Evolutionary conservation across 2,113 vertebrate species (phyloP), one percentile per base, ranked within the genome.

Genomic region (Aegithalos caudatus): DNA sequence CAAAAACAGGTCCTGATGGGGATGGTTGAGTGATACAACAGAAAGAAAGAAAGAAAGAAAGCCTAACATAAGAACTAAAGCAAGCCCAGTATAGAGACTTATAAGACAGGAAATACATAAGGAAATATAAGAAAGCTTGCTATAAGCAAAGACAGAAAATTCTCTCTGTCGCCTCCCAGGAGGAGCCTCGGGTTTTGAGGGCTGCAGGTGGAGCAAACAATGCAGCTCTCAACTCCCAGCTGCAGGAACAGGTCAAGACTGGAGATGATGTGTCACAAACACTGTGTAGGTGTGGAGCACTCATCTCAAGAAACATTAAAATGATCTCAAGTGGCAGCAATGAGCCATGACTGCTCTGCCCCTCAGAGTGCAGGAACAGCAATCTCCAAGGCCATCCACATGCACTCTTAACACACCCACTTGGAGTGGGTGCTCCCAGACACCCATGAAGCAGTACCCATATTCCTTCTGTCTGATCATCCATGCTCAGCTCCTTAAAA

Each of bases 1-100:
- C 92, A 95, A 94, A 86, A 95, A 47, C 44, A 48, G 25, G 20
- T 20, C 22, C 82, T 91, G 72, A 77, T 60, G 72, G 54, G 22
- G 22, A 21, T 56, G 48, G 51, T 71, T 81, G 57, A 88, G 48
- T 80, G 81, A 72, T 44, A 67, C 19, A 83, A 17, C 8, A 40
- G 48, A 73, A 79, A 56, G 44, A 53, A 62, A 40, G 48, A 73
- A 79, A 56, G 44, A 53, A 62, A 83, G 27, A 38, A 28, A 76
- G 15, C 15, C n/a, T 79, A 53, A 69, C 16, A 15, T 11, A 47
- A 50, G 45, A 54, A 74, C 31, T 38, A 58, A 82, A 93, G 50
- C 27, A 73, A 62, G 29, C 4, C 29, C 29, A 50, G 35, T 18
- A 33, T 1, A 44, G 21, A 35, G 28, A 81, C 38, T 58, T 83